Base-by-base conservation (phyloP, 2,888 invertebrate species). In the Lasioglossum marginatum region DNA sequence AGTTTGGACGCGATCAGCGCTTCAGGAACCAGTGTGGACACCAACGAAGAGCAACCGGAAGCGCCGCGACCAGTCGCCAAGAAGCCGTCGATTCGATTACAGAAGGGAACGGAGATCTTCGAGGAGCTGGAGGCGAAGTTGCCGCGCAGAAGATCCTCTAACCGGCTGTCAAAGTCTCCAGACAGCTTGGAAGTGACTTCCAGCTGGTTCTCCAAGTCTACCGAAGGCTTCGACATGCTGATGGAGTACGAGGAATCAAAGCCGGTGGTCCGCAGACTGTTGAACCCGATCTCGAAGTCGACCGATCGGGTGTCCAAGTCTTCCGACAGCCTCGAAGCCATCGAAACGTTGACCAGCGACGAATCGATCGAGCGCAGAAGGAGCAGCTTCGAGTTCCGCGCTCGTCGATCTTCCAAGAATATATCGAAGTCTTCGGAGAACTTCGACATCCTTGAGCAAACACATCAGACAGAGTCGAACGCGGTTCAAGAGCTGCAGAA, bases 341-440 rank as follows among this genome's bases (percentile, higher is more conserved):
- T 94, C 6, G 93, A 93, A 37, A 91, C 92, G 0, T 83, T 92
- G 23, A 81, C 90, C 45, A 93, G 92, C 85, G 92, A 93, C 72
- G 92, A 93, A 60, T 92, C 92, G 1, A 88, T 92, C 74, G 92
- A 92, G 27, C 89, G 91, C 27, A 86, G 92, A 37, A 87, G 94
- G 43, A 92, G 93, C 82, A 92, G 93, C 80, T 93, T 93, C 82
- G 94, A 94, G 76, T 89, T 93, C 3, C 85, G 91, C 12, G 88
- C 88, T 1, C 89, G 89, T 2, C 87, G 90, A 68, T 77, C 89
- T 3, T 88, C 92, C 0, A 93, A 93, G 82, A 76, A 90, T 48
- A 93, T 94, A 71, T 95, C 95, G 5, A 95, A 94, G 83, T 95
- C 95, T 0, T 93, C 94, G 45, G 95, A 95, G 77, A 95, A 90